Conservation (phyloP, 2,888 invertebrate species). For the Parnassius smintheus region DNA sequence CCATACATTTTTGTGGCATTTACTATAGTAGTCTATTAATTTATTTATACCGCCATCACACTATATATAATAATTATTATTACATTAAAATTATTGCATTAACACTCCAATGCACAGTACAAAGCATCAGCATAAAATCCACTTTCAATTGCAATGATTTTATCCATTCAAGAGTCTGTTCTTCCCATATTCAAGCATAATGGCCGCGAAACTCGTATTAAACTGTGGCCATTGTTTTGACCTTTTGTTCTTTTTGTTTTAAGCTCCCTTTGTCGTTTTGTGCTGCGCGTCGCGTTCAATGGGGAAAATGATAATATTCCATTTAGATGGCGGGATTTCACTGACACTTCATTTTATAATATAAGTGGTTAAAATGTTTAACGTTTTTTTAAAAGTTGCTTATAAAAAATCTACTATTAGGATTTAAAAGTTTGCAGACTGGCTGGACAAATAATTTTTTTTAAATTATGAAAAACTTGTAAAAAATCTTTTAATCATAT, state of each 20-base stretch:
- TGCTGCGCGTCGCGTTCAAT: constrained; percentile 43
- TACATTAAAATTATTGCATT: constrained; percentile 17
- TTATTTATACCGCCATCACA: no score
- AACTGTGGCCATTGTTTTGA: constrained; percentile 69
- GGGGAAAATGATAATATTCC: constrained; percentile 53
- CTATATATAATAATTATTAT: constrained; percentile 20
- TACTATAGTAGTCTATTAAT: no score
- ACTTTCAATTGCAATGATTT: constrained; percentile 55
- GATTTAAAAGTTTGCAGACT: no score
- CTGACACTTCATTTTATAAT: constrained; percentile 12
- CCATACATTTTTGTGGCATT: no score
- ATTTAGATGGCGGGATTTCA: constrained; percentile 22
- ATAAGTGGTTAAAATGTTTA: background rate
- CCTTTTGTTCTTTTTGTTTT: constrained; percentile 70
- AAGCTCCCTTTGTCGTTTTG: constrained; percentile 52
- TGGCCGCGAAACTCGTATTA: constrained; percentile 60
- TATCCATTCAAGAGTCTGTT: constrained; percentile 45
- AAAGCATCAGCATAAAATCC: constrained; percentile 34
- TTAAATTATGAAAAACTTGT: no score
- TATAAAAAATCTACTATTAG: no score
- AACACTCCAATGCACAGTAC: constrained; percentile 30
- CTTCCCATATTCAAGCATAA: constrained; percentile 66
- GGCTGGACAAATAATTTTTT: no score
- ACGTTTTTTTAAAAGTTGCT: no score
- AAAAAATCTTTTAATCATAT: no score